A percentile compares a stretch with the other conserved stretches of the same genome.
Conservation (phyloP, 2,797 vertebrate genomes). For the Ctenosaura bakeri region DNA sequence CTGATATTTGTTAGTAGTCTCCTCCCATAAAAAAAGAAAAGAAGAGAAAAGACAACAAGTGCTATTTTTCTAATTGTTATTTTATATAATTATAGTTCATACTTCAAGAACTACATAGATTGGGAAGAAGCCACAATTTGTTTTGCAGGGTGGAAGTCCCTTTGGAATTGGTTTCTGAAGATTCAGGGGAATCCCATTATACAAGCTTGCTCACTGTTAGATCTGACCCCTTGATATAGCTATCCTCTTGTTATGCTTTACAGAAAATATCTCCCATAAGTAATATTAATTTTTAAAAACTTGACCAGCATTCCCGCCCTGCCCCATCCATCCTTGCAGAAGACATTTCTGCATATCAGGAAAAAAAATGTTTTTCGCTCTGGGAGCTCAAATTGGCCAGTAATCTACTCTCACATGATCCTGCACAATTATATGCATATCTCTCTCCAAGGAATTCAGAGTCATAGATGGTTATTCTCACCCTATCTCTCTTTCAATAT, state of each 20-base stretch:
- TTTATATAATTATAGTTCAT: neutral
- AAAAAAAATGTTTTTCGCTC: neutral
- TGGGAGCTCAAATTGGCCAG: neutral
- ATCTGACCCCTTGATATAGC: neutral
- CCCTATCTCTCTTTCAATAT: neutral
- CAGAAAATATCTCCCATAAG: neutral
- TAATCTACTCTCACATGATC: neutral
- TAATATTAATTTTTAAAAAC: neutral
- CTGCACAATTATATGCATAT: neutral
- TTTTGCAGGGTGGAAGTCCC: neutral
- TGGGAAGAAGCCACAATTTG: too few species aligned
- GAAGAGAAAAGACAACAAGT: neutral
- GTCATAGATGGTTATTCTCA: neutral
- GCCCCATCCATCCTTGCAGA: neutral
- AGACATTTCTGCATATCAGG: neutral
- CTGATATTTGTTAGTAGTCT: too few species aligned
- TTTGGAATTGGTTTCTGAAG: neutral
- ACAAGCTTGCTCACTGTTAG: neutral
- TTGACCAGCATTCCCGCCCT: neutral
- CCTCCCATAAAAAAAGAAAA: neutral
- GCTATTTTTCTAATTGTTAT: neutral
- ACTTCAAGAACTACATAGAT: neutral
- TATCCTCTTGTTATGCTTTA: neutral
- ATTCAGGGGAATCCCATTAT: neutral
- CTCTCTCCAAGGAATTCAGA: neutral